Conservation (phyloP, 2,113 vertebrate species). For the Eurypyga helias region DNA sequence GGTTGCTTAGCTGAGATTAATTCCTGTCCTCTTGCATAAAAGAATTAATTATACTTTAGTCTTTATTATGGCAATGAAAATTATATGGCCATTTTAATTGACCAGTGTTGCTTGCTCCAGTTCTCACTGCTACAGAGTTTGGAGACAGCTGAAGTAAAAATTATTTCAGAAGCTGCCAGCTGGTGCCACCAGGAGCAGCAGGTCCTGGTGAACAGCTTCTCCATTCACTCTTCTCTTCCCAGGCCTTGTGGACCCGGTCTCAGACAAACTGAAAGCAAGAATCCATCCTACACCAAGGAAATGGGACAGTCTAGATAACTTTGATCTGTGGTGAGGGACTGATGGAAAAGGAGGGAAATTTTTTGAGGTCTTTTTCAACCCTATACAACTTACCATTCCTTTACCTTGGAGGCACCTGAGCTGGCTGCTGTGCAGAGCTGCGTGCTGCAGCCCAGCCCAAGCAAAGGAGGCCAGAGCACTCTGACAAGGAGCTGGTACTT, state of each 20-base stretch:
- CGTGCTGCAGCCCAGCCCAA: not conserved
- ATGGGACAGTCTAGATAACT: not conserved
- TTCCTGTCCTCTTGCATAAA: not conserved
- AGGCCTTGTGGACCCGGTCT: not conserved
- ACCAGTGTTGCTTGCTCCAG: not conserved
- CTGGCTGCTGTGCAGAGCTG: not conserved
- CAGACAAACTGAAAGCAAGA: not conserved
- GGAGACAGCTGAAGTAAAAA: not conserved
- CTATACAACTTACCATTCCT: not conserved
- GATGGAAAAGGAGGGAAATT: not conserved
- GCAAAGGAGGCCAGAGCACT: not conserved
- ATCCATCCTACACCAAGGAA: not conserved
- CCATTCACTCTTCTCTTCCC: not conserved
- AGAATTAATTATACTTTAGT: not conserved
- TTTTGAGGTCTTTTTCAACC: not conserved
- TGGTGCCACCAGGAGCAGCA: not conserved
- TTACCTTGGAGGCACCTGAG: not conserved
- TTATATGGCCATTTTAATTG: not conserved
- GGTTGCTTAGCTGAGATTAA: not conserved
- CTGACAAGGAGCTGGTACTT: not conserved
- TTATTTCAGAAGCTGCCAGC: not conserved
- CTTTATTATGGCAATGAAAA: not conserved
- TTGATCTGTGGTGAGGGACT: not conserved
- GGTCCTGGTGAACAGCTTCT: not conserved
- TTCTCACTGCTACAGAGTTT: not conserved